Percentiles rank a stretch among this genome's conserved stretches.
These are phyloP conservation scores for Encarsia formosa DNA, from an alignment of 2,888 invertebrate species.

Conservation along the genomic window DNA sequence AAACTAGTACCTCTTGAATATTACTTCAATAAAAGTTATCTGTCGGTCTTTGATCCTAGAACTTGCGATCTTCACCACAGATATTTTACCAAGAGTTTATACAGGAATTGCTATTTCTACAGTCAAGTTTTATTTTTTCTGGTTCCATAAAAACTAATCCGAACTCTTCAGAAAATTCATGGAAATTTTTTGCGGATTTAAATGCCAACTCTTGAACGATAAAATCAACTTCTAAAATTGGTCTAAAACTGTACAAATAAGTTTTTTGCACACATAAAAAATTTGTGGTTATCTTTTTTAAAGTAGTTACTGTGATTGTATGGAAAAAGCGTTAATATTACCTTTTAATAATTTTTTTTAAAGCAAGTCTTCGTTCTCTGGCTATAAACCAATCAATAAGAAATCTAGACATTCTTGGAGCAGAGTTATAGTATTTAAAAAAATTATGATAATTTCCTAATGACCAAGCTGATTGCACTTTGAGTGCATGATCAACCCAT, in stretches of 20 bases:
- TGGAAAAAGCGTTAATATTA: conserved; percentile 55
- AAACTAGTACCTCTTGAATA: no score
- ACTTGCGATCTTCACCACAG: no score
- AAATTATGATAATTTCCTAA: conserved; percentile 88
- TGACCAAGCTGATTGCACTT: conserved; percentile 89
- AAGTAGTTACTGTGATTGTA: conserved; percentile 37
- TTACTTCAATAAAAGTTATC: no score
- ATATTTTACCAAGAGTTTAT: conserved; percentile 50
- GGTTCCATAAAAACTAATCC: conserved; percentile 69
- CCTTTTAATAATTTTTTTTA: conserved; percentile 93
- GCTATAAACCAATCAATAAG: conserved; percentile 98
- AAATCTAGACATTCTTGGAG: conserved; percentile 94
- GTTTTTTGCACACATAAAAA: conserved; percentile 1
- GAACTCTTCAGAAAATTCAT: conserved; percentile 83
- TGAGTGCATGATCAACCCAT: conserved; percentile 80
- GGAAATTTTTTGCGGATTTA: conserved; percentile 75
- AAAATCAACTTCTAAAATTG: conserved; percentile 81
- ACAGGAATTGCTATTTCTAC: conserved; percentile 70
- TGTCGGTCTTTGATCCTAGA: no score
- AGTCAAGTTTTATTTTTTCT: conserved; percentile 76
- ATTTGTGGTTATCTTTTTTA: conserved; percentile 24
- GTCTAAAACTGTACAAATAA: conserved; percentile 80
- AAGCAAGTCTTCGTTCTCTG: conserved; percentile 85
- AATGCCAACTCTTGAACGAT: conserved; percentile 86
- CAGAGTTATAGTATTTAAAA: conserved; percentile 81